A percentile compares a stretch with the other conserved stretches of the same genome.
phyloP scores from a whole-genome alignment of 1,140 invertebrate species.

The Triops longicaudatus region DNA sequence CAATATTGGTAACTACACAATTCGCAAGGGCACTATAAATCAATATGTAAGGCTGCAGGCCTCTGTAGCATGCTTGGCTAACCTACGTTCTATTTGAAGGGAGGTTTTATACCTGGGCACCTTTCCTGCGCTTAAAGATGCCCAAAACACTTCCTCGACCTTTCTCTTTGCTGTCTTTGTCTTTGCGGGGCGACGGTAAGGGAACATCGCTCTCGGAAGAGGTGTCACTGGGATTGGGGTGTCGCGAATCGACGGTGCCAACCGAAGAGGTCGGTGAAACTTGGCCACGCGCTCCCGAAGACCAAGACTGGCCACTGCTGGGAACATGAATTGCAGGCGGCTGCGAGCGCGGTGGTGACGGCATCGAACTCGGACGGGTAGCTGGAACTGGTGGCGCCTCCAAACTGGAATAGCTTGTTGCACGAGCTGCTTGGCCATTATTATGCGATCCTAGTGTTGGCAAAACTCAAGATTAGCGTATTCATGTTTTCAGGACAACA shows the following conservation, averaged over 20 bases:
- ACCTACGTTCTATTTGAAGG: not conserved
- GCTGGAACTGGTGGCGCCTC: conserved; percentile 30
- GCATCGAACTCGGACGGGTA: conserved; percentile 33
- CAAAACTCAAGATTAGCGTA: not conserved
- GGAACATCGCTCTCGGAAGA: conserved; percentile 36
- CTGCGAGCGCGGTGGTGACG: conserved; percentile 26
- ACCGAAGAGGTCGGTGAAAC: conserved; percentile 20
- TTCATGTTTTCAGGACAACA: not conserved
- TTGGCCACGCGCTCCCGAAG: conserved; percentile 26
- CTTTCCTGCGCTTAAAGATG: conserved; percentile 33
- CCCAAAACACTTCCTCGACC: conserved; percentile 32
- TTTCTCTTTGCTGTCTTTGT: conserved; percentile 32
- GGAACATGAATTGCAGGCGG: conserved; percentile 16
- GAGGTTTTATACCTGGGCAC: conserved; percentile 32
- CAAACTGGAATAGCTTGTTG: conserved; percentile 1
- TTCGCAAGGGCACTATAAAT: not conserved
- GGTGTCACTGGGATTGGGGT: conserved; percentile 33
- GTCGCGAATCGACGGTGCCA: not conserved
- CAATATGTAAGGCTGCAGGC: not conserved
- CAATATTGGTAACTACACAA: not conserved
- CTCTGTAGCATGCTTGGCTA: not conserved
- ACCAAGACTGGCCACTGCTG: conserved; percentile 27
- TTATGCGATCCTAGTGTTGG: not conserved
- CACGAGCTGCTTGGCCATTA: not conserved
- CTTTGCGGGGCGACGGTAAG: conserved; percentile 30